These are phyloP conservation scores for Zaprionus camerounensis DNA, from an alignment of 1,140 invertebrate species.

Conservation along the genomic window DNA sequence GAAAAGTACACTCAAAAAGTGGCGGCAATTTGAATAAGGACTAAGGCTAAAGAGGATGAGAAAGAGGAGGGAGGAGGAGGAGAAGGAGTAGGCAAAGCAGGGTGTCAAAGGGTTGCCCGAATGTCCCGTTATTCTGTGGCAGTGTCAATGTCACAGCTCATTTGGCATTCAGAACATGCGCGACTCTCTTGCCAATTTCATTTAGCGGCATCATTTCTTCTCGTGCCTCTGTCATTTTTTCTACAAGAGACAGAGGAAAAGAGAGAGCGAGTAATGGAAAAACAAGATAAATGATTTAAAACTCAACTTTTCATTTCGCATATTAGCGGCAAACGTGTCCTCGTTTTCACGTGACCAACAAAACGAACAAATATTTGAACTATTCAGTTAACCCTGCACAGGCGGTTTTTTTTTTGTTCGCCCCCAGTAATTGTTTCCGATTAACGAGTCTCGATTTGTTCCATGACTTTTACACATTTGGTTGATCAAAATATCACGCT, in stretches of 20 bases:
- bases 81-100: background rate
- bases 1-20: conserved; percentile 75
- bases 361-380: conserved; percentile 20
- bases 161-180: conserved; percentile 76
- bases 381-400: conserved; percentile 43
- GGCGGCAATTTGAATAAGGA: conserved; percentile 68
- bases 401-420: background rate
- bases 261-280: conserved; percentile 52
- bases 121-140: conserved; percentile 26
- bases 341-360: conserved; percentile 26
- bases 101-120: conserved; percentile 58
- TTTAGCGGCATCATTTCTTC: conserved; percentile 78
- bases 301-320: conserved; percentile 80
- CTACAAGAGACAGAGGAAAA: background rate
- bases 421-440: conserved; percentile 66
- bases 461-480: conserved; percentile 62
- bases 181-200: conserved; percentile 75
- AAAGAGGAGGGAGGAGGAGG: too few species aligned
- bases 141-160: conserved; percentile 72
- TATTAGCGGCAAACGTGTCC: conserved; percentile 73
- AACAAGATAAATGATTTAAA: conserved; percentile 82
- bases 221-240: conserved; percentile 77
- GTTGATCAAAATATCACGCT: conserved; percentile 69
- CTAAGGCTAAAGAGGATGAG: background rate
- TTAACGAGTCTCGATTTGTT: conserved; percentile 79